phyloP scores from a whole-genome alignment of 2,797 vertebrate species.

The Hippocampus kuda region DNA sequence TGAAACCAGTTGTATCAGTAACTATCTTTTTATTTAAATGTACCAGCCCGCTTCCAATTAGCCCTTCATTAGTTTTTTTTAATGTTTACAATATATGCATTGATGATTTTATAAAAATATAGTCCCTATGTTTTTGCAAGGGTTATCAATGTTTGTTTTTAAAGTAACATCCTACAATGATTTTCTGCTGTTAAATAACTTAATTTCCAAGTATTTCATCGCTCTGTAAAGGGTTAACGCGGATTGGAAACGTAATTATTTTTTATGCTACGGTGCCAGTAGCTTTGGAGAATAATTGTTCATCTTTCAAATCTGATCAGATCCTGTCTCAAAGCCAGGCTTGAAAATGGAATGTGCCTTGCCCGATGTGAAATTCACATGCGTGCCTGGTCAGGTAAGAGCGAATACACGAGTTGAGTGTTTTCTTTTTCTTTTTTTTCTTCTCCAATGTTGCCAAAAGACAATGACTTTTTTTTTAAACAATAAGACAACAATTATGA shows the following conservation, averaged over 20 bases:
- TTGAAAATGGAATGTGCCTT: fast-evolving
- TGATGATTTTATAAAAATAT: not conserved
- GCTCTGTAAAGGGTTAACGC: not conserved
- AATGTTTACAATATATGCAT: not conserved
- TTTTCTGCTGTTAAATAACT: not conserved
- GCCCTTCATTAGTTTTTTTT: not conserved
- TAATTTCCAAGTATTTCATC: not conserved
- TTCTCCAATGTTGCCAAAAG: no score
- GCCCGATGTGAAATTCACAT: not conserved
- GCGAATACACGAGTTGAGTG: not conserved
- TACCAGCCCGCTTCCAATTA: not conserved
- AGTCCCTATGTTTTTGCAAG: not conserved
- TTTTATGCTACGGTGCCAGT: not conserved
- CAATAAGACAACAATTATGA: not conserved
- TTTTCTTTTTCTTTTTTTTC: not conserved
- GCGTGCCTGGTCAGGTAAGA: conserved; percentile 2
- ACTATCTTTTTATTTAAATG: not conserved
- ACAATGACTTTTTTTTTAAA: not conserved
- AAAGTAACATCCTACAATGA: not conserved
- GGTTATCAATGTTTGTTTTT: not conserved
- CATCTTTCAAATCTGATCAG: conserved; percentile 3
- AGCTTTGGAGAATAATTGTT: not conserved
- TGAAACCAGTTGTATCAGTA: not conserved
- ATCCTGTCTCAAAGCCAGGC: not conserved
- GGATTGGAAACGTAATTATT: not conserved